Conservation (phyloP, 1,140 invertebrate genomes). For the Colletes latitarsis region DNA sequence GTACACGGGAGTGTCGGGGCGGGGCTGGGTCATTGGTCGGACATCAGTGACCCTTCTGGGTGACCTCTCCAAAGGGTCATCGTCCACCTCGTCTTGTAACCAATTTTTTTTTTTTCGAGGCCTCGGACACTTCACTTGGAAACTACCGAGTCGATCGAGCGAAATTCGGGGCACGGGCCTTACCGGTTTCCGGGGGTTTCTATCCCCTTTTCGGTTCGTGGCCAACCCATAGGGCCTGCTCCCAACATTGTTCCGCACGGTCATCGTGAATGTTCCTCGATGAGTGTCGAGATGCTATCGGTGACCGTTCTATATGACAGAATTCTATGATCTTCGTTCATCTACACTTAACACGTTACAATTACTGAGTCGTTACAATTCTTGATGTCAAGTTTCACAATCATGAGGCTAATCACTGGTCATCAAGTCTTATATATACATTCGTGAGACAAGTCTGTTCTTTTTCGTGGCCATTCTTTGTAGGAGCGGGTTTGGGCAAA, state of each 20-base stretch:
- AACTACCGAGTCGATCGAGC: constrained; percentile 63
- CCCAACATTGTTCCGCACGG: constrained; percentile 15
- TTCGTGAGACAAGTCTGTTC: too few relatives aligned
- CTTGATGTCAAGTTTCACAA: too few relatives aligned
- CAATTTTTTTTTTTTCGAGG: constrained; percentile 27
- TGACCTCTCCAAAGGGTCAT: constrained; percentile 66
- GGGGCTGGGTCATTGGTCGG: constrained; percentile 76
- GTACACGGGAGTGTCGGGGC: constrained; percentile 71
- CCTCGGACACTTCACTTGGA: constrained; percentile 60
- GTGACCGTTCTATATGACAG: constrained; percentile 7
- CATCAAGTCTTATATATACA: too few relatives aligned
- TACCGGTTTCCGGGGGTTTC: constrained; percentile 65
- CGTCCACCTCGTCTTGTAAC: constrained; percentile 63
- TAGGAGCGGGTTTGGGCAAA: too few relatives aligned
- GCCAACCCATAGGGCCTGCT: constrained; percentile 11
- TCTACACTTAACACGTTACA: too few relatives aligned
- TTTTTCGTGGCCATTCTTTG: too few relatives aligned
- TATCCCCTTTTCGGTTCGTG: neutral
- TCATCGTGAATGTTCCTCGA: constrained; percentile 1
- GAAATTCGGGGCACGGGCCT: constrained; percentile 72
- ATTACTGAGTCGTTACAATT: too few relatives aligned
- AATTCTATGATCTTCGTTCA: neutral
- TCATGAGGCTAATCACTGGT: too few relatives aligned
- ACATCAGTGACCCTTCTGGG: constrained; percentile 75
- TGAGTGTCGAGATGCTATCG: neutral